These are phyloP conservation scores for Pissodes strobi DNA, from an alignment of 1,140 invertebrate species.

Conservation along the genomic window DNA sequence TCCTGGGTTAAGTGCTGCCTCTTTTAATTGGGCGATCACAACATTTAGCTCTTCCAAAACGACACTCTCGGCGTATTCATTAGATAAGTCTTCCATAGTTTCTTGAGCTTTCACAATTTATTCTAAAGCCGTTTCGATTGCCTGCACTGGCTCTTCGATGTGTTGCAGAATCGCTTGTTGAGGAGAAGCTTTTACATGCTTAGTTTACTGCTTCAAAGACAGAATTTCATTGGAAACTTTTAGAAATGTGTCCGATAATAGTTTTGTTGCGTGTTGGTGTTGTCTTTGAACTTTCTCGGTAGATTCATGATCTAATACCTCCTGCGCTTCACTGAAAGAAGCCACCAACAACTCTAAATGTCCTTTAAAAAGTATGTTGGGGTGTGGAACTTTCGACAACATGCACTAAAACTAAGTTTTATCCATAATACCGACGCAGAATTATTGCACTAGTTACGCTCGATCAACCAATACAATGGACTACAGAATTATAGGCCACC, in stretches of 20 bases:
- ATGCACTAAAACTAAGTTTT: too few relatives aligned
- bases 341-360: constrained; percentile 22
- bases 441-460: too few relatives aligned
- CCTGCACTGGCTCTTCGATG: background rate
- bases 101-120: background rate
- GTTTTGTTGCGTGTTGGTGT: background rate
- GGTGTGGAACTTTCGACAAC: too few relatives aligned
- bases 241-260: background rate
- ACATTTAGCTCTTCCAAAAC: constrained; percentile 14
- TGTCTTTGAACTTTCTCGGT: background rate
- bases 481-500: too few relatives aligned
- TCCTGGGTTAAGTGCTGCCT: background rate
- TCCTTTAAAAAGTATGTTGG: constrained; percentile 16
- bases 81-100: constrained; percentile 16
- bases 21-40: constrained; percentile 7
- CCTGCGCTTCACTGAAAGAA: constrained; percentile 20
- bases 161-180: constrained; percentile 11
- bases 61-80: constrained; percentile 12
- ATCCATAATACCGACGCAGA: too few relatives aligned
- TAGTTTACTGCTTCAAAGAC: background rate
- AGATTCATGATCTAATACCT: background rate
- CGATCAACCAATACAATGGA: too few relatives aligned
- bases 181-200: background rate
- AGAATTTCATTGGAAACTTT: background rate
- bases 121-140: background rate